Evolutionary conservation across 2,888 invertebrate genomes (phyloP).

Genomic region (Ormyrus nitidulus): DNA sequence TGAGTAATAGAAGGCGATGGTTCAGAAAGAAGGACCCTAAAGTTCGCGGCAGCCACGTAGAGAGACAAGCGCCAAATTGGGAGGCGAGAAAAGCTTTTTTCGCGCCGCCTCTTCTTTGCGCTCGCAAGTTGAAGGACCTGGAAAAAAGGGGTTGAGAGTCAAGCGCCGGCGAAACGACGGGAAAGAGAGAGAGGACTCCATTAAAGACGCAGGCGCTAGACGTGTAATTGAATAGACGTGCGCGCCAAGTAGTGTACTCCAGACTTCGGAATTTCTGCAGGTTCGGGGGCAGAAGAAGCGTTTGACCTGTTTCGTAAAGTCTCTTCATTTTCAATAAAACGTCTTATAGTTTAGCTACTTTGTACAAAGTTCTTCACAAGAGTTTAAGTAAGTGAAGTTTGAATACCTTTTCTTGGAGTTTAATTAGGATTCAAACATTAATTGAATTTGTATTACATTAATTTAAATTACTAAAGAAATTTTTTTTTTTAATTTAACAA

Average conservation of each 20-base stretch:
- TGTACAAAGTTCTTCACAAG: too few relatives aligned
- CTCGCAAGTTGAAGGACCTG: conserved; percentile 23
- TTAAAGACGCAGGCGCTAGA: conserved; percentile 23
- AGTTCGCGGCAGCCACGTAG: background rate
- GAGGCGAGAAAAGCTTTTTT: conserved; percentile 18
- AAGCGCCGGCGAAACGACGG: background rate
- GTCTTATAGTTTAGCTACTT: too few relatives aligned
- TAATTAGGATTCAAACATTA: too few relatives aligned
- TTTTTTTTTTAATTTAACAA: too few relatives aligned
- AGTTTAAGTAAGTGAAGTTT: background rate
- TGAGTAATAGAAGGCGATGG: conserved; percentile 20
- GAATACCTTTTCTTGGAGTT: too few relatives aligned
- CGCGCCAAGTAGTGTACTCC: background rate
- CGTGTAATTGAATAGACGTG: conserved; percentile 39
- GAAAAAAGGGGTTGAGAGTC: conserved; percentile 33
- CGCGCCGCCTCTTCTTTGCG: too few relatives aligned
- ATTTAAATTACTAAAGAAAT: too few relatives aligned
- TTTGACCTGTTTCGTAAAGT: too few relatives aligned
- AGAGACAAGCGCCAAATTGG: conserved; percentile 27
- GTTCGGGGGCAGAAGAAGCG: too few relatives aligned
- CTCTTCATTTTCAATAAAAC: too few relatives aligned
- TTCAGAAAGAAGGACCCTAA: background rate
- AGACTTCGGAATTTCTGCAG: background rate
- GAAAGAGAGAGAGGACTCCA: conserved; percentile 17
- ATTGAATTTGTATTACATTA: too few relatives aligned